A percentile compares a stretch with the other conserved stretches of the same genome.
These are phyloP conservation scores for Raphicerus campestris DNA, from an alignment of 2,113 vertebrate species.

Conservation along the genomic window DNA sequence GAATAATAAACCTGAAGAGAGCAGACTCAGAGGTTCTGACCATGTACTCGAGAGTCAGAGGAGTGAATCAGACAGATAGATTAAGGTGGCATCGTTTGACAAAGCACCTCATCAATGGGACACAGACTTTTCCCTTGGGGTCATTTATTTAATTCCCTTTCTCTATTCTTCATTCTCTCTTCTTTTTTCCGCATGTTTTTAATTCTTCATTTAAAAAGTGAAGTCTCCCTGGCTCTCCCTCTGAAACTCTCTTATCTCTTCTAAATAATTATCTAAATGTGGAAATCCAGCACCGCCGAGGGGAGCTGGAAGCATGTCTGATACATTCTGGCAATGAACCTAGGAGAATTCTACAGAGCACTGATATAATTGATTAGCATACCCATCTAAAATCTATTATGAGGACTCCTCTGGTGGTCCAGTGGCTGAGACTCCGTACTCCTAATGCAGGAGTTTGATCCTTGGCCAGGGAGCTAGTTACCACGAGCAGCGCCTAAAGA, in stretches of 20 bases:
- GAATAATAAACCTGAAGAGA: background rate
- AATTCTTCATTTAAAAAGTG: background rate
- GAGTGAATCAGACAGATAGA: background rate
- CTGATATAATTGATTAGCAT: background rate
- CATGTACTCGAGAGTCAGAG: background rate
- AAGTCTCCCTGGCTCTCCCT: background rate
- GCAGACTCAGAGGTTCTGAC: background rate
- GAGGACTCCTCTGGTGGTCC: background rate
- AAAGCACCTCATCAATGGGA: background rate
- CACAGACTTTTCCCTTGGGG: background rate
- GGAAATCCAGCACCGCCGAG: background rate
- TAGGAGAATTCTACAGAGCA: background rate
- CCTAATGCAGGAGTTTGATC: background rate
- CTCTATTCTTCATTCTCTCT: background rate
- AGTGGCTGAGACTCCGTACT: background rate
- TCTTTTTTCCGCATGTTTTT: background rate
- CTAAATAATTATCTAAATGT: background rate
- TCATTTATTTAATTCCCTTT: background rate
- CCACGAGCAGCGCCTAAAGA: background rate
- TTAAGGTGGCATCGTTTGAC: background rate
- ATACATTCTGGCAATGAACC: background rate
- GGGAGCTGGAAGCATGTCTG: background rate
- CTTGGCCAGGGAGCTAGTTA: background rate
- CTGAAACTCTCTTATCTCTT: background rate
- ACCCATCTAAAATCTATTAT: background rate